Evolutionary conservation across 2,113 vertebrate species (phyloP), one percentile per base, ranked within the genome.

Genomic region (Himantopus leucocephalus): DNA sequence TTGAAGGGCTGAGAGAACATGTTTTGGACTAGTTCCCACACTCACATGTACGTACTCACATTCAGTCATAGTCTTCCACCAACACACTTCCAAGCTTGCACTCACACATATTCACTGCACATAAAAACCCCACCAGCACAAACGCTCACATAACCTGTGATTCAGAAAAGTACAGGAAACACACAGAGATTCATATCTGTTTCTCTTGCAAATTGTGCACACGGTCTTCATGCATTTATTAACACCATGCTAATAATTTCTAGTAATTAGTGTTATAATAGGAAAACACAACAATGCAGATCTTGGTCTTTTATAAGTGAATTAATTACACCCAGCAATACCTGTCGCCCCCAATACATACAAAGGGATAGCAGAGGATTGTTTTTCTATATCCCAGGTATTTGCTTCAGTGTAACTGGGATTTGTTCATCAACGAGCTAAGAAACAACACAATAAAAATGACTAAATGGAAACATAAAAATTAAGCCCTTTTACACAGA

Each of bases 391-490:
- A 96, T 96, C 76, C 47, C 43, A 92, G 88, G 55, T 73, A 88
- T 96, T 98, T 94, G 43, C 85, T 97, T 97, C 92, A 84, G 6
- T 23, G 59, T 63, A 81, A 81, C n/a, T 4, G 37, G 64, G 88
- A 98, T 95, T 97, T 97, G 97, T 96, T 94, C 77, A 92, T 89
- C 88, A 95, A 73, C 2, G 7, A 96, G 59, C 63, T 94, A 72
- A 81, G 91, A 95, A 97, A 91, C 56, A 87, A 85, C 35, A 88
- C 67, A 90, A 96, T 97, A 96, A 97, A 98, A 94, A 93, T 90
- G 68, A 95, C 77, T 94, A 91, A 97, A 96, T 67, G 85, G 53
- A 91, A 96, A 94, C 78, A 95, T 96, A 96, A 97, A 97, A 96
- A 94, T 95, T 92, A 93, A 96, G 79, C 63, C 63, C 53, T 94